A percentile compares a stretch with the other conserved stretches of the same genome.
Evolutionary conservation across 2,888 invertebrate genomes (phyloP).

Genomic region (Ennomos quercinarius): DNA sequence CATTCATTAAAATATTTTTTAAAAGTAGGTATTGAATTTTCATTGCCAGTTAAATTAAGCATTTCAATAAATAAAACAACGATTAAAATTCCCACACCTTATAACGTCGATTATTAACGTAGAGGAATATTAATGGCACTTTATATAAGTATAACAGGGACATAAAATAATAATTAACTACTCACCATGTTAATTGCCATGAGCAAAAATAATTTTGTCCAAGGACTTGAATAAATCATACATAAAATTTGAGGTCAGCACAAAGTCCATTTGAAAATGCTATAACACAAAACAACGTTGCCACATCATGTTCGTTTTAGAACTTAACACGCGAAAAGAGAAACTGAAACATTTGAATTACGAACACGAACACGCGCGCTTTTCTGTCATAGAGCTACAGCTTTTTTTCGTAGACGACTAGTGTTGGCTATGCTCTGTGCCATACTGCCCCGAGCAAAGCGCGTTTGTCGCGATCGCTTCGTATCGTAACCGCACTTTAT

Average conservation of each 20-base stretch:
- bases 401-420: conserved; percentile 59
- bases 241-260: conserved; percentile 78
- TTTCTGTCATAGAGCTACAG: conserved; percentile 15
- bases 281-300: conserved; percentile 57
- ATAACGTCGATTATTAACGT: conserved; percentile 23
- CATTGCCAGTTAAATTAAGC: too few relatives aligned
- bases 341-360: conserved; percentile 33
- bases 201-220: conserved; percentile 81
- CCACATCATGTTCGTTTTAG: conserved; percentile 28
- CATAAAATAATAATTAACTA: conserved; percentile 38
- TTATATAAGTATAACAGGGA: conserved; percentile 21
- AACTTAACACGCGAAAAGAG: conserved; percentile 1
- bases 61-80: too few relatives aligned
- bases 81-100: too few relatives aligned
- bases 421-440: conserved; percentile 53
- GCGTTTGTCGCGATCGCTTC: conserved; percentile 9
- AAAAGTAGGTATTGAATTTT: too few relatives aligned
- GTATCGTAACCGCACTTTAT: conserved; percentile 15
- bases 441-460: conserved; percentile 53
- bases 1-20: too few relatives aligned
- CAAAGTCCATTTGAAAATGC: conserved; percentile 75
- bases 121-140: conserved; percentile 30
- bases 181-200: conserved; percentile 83
- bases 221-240: conserved; percentile 84
- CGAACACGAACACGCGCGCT: conserved; percentile 50